Percentiles rank a stretch among this genome's conserved stretches.
phyloP scores from a whole-genome alignment of 2,888 invertebrate species.

The Meiosimyza platycephala region DNA sequence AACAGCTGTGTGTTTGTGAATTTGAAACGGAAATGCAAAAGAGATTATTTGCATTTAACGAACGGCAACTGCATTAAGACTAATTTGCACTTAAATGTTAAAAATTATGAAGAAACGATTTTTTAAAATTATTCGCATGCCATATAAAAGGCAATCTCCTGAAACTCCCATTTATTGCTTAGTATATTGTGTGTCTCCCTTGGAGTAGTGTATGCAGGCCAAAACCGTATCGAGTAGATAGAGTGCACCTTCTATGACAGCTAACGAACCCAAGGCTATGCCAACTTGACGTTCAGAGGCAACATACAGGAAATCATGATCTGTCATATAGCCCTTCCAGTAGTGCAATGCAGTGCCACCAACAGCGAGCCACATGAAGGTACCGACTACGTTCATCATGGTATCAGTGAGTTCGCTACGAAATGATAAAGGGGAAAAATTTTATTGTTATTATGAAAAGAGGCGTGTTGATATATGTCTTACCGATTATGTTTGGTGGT shows the following conservation, averaged over 20 bases:
- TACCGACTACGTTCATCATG: constrained; percentile 88
- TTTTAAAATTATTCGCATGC: constrained; percentile 48
- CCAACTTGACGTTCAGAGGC: constrained; percentile 84
- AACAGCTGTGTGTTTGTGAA: too few relatives aligned
- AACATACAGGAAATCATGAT: constrained; percentile 80
- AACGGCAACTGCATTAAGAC: constrained; percentile 38
- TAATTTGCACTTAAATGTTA: constrained; percentile 53
- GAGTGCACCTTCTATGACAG: constrained; percentile 82
- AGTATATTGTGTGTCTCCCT: constrained; percentile 66
- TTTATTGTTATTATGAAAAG: not conserved
- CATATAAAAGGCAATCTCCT: constrained; percentile 25
- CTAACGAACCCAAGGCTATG: constrained; percentile 82
- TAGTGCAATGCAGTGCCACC: constrained; percentile 89
- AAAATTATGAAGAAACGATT: constrained; percentile 1
- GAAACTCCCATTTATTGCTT: too few relatives aligned
- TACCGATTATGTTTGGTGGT: constrained; percentile 82
- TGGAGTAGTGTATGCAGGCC: constrained; percentile 79
- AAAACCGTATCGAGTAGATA: constrained; percentile 85
- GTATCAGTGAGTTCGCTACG: constrained; percentile 81
- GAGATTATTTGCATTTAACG: too few relatives aligned
- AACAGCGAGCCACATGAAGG: constrained; percentile 86
- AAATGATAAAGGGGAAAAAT: constrained; percentile 14
- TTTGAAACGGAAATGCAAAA: too few relatives aligned
- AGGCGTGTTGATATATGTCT: constrained; percentile 22
- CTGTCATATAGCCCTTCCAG: constrained; percentile 87